These are phyloP conservation scores for Metopia argyrocephala DNA, from an alignment of 2,888 invertebrate species.

Conservation along the genomic window DNA sequence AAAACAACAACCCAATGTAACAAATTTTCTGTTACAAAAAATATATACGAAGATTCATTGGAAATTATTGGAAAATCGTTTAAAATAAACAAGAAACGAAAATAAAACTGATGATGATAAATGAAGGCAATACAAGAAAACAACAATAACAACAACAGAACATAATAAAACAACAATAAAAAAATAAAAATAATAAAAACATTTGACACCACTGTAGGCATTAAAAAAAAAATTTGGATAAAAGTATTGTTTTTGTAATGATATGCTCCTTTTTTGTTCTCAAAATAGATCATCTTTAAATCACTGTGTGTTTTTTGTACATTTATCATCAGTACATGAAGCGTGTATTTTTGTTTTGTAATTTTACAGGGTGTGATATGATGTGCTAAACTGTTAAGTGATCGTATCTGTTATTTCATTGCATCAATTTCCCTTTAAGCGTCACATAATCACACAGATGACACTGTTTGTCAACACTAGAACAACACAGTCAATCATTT, in stretches of 20 bases:
- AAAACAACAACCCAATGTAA: constrained; percentile 9
- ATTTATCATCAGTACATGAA: background rate
- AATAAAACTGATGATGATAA: constrained; percentile 22
- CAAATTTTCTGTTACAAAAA: constrained; percentile 16
- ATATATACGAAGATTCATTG: constrained; percentile 20
- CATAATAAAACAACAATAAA: constrained; percentile 42
- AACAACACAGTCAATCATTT: background rate
- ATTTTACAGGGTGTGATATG: constrained; percentile 59
- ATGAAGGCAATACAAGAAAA: background rate
- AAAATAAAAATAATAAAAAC: constrained; percentile 40
- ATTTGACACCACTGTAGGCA: background rate
- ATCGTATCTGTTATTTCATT: constrained; percentile 60
- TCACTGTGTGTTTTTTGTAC: background rate
- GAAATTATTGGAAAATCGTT: constrained; percentile 36
- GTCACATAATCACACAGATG: constrained; percentile 60
- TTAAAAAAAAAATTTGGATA: background rate
- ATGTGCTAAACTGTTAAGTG: constrained; percentile 61
- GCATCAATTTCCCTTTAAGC: constrained; percentile 55
- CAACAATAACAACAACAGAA: constrained; percentile 2
- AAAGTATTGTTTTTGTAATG: background rate
- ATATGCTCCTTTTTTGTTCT: background rate
- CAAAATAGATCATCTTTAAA: constrained; percentile 51
- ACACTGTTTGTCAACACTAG: constrained; percentile 43
- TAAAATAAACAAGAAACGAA: constrained; percentile 56
- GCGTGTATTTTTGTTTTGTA: background rate